Percentiles rank a stretch among this genome's conserved stretches.
These are phyloP conservation scores for Aplysina aerophoba DNA, from an alignment of 37 sponge, comb jelly and placozoan genomes.

Conservation along the genomic window DNA sequence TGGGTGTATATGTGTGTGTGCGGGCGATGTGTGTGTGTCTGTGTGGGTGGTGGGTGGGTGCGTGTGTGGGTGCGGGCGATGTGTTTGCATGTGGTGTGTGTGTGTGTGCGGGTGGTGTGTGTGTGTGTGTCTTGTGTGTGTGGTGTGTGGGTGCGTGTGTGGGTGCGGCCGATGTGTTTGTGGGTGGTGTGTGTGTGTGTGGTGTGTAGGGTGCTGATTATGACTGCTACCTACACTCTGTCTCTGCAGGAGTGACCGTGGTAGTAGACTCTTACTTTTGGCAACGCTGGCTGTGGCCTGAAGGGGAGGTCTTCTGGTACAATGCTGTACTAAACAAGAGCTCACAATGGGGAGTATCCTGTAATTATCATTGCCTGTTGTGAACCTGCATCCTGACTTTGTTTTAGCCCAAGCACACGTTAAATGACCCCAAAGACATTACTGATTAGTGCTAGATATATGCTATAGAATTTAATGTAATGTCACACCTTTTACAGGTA, in stretches of 20 bases:
- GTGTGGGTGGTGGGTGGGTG: too few relatives aligned
- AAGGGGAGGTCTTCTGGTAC: slow-evolving; percentile 97
- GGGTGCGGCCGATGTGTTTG: neutral
- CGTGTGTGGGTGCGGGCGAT: too few relatives aligned
- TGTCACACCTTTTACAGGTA: too few relatives aligned
- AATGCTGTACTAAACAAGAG: slow-evolving; percentile 97
- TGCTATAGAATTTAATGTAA: too few relatives aligned
- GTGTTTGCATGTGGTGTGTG: too few relatives aligned
- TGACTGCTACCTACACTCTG: neutral
- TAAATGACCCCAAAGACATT: neutral
- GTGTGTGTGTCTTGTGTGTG: too few relatives aligned
- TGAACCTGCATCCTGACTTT: neutral
- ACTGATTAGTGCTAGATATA: slow-evolving; percentile 16
- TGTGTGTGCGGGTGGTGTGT: too few relatives aligned
- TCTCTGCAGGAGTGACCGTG: slow-evolving; percentile 66
- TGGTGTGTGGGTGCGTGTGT: neutral
- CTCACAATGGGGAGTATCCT: slow-evolving; percentile 95
- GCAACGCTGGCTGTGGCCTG: slow-evolving; percentile 96
- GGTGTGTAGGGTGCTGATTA: neutral
- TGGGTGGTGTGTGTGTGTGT: neutral
- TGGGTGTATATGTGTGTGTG: too few relatives aligned
- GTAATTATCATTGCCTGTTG: too few relatives aligned
- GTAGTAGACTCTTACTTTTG: slow-evolving; percentile 90
- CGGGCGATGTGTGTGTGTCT: too few relatives aligned
- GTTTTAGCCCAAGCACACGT: neutral